A percentile compares a stretch with the other conserved stretches of the same genome.
Conservation (phyloP, 1,140 invertebrate species). For the Penaeus indicus region DNA sequence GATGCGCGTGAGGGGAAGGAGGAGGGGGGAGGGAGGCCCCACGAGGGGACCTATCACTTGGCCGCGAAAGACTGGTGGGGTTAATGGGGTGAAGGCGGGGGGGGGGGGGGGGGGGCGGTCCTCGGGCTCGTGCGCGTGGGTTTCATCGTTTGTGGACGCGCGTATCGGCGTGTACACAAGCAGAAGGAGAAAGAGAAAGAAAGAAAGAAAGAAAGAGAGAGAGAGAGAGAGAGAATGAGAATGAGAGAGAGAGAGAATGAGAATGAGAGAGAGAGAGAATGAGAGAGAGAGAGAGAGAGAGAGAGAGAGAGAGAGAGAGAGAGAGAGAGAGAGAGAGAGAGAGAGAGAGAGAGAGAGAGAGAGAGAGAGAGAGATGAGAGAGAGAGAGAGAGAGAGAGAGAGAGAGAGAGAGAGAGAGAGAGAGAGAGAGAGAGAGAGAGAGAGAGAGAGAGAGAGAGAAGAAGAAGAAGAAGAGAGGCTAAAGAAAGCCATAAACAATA, state of each 20-base stretch:
- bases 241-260: no score
- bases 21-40: no score
- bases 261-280: background rate
- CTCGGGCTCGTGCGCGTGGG: background rate
- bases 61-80: background rate
- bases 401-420: background rate
- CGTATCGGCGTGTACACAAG: background rate
- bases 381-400: no score
- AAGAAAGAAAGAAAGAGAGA: no score
- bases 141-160: background rate
- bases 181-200: background rate
- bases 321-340: no score
- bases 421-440: background rate
- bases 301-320: background rate
- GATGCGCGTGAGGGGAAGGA: slow-evolving; percentile 1
- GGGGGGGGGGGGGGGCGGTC: background rate
- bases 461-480: background rate
- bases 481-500: background rate
- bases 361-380: no score
- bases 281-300: background rate
- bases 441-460: background rate
- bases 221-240: no score
- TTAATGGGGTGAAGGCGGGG: background rate
- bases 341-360: no score
- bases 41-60: no score